These are phyloP conservation scores for Empidonax traillii DNA, from an alignment of 2,113 vertebrate species.

Conservation along the genomic window DNA sequence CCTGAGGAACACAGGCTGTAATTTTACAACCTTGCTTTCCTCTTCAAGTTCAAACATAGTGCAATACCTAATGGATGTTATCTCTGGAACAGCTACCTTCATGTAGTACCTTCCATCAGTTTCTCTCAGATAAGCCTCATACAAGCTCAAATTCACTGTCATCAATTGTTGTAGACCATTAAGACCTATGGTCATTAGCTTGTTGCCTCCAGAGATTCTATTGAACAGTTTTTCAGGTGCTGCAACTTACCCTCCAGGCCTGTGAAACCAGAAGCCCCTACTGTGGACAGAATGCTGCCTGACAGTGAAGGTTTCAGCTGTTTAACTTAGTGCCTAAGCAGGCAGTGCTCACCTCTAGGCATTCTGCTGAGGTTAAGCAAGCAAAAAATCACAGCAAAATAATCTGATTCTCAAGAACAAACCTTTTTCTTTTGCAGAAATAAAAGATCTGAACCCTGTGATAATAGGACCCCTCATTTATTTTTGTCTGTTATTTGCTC, in stretches of 20 bases:
- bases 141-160: neutral
- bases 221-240: constrained; percentile 20
- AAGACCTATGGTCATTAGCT: constrained; percentile 36
- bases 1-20: neutral
- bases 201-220: constrained; percentile 5
- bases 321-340: constrained; percentile 13
- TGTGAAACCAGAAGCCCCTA: neutral
- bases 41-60: neutral
- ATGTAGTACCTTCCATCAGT: neutral
- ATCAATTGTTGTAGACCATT: constrained; percentile 29
- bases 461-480: neutral
- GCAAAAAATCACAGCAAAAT: constrained; percentile 11
- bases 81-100: neutral
- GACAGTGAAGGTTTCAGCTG: neutral
- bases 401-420: neutral
- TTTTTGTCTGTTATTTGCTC: neutral
- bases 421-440: neutral
- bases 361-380: constrained; percentile 31
- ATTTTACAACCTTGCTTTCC: neutral
- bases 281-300: neutral
- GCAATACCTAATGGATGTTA: neutral
- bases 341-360: neutral
- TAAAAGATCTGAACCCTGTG: neutral
- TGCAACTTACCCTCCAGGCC: neutral
- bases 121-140: neutral